Evolutionary conservation across 2,113 vertebrate genomes (phyloP).

Genomic region (Narcine bancroftii): DNA sequence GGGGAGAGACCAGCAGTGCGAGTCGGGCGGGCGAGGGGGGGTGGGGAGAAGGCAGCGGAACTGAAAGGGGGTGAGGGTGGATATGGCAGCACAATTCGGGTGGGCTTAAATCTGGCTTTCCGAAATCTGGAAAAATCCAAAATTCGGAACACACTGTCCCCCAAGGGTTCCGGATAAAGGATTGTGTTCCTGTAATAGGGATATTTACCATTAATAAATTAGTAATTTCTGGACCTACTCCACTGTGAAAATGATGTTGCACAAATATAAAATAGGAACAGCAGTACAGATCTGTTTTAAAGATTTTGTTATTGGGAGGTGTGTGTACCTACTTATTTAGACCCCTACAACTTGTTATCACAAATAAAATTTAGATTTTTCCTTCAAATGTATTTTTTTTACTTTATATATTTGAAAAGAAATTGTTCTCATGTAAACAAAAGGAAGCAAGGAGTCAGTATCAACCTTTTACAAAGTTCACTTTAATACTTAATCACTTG

Average conservation of each 20-base stretch:
- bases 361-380: background rate
- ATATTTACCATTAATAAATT: background rate
- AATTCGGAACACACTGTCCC: no score
- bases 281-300: background rate
- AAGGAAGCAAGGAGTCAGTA: background rate
- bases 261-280: background rate
- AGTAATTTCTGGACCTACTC: no score
- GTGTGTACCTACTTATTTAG: background rate
- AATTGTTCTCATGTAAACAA: background rate
- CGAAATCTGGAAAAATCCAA: no score
- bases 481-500: background rate
- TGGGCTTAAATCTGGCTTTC: no score
- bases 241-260: background rate
- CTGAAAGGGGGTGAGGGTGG: no score
- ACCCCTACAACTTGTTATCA: background rate
- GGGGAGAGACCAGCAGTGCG: no score
- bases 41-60: no score
- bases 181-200: no score
- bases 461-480: background rate
- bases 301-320: background rate
- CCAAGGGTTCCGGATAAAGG: no score
- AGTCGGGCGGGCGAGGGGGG: no score
- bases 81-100: no score
- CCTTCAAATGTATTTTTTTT: background rate
- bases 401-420: background rate